Base-by-base conservation (phyloP, 2,797 vertebrate species). In the Sphenodon punctatus region DNA sequence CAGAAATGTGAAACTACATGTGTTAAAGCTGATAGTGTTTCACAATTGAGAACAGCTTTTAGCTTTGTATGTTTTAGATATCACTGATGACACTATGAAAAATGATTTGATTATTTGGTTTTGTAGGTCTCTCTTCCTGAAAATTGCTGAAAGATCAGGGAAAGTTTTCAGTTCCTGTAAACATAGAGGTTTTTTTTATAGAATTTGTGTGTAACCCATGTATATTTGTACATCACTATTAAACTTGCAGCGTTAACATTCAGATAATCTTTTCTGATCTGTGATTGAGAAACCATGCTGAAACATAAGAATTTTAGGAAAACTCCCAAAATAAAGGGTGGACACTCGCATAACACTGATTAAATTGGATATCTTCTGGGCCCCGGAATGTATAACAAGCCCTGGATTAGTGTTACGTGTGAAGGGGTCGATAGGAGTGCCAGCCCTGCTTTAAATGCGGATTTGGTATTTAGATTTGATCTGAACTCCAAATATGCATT, bases 161-260 rank as follows among this genome's bases (percentile, higher is more conserved):
- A 39, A 78, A 74, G 68, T 38, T 79, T 81, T 83, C 85, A 71
- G 23, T 68, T 82, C 75, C 56, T 82, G 13, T 34, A 60, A 25
- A 19, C n/a, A n/a, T n/a, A 48, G 68, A 11, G 78, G 38, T 63
- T 1, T 2, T 20, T 88, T 82, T 89, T 85, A 51, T 90, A 88
- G 83, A 14, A 77, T 49, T 34, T 81, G 32, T 80, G 38, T 93
- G 82, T 93, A 92, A 86, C 69, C 93, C 85, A 41, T 93, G 92
- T 93, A 92, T 88, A 90, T 91, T 89, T 92, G 82, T 93, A 88
- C 90, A 87, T 85, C 6, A 36, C 51, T 46, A 91, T 92, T 92
- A 93, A 93, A 93, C 13, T 39, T 85, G 78, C 85, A 73, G 5
- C 41, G 46, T 46, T 65, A 65, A 45, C 58, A 30, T 30, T 20